A percentile compares a stretch with the other conserved stretches of the same genome.
Evolutionary conservation across 2,113 vertebrate genomes (phyloP).

Genomic region (Coracopsis vasa): DNA sequence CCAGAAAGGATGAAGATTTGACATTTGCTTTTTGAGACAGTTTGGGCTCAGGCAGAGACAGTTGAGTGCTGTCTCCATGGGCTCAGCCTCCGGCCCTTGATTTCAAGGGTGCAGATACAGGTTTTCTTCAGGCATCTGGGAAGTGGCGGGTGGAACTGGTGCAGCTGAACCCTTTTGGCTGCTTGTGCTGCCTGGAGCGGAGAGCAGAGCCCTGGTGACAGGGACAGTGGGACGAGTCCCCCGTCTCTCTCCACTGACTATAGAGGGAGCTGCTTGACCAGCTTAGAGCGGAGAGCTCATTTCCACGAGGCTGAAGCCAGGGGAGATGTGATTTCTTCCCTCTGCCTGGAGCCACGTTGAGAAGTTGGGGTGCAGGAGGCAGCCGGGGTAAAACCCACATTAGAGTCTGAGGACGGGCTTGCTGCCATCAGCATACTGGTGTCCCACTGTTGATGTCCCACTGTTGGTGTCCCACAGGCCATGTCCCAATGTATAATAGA

Average conservation of each 20-base stretch:
- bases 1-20: background rate
- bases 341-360: background rate
- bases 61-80: fast-evolving
- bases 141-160: fast-evolving
- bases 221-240: background rate
- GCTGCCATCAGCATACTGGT: background rate
- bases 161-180: background rate
- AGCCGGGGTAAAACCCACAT: fast-evolving
- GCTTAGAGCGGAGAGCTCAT: background rate
- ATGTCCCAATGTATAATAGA: fast-evolving
- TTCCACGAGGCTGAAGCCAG: background rate
- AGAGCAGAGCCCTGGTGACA: background rate
- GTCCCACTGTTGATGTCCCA: background rate
- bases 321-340: background rate
- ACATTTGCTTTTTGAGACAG: background rate
- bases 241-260: slow-evolving; percentile 9
- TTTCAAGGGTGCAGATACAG: background rate
- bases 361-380: background rate
- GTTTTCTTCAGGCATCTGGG: background rate
- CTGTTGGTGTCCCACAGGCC: fast-evolving
- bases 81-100: background rate
- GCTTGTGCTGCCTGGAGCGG: background rate
- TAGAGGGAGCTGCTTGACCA: slow-evolving; percentile 60
- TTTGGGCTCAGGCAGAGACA: background rate
- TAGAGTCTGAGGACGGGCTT: background rate